A percentile compares a stretch with the other conserved stretches of the same genome.
phyloP scores from a whole-genome alignment of 1,140 invertebrate genomes.

The roundworm (Caenorhabditis elegans) region WBcel235 BX284604.4:10165501-10166000 shows the following conservation, averaged over 20 bases:
- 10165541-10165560: not conserved
- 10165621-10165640: not conserved
- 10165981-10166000: conserved; percentile 91
- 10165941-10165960: not conserved
- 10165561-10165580: not conserved
- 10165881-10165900: not conserved
- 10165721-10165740: not conserved
- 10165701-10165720: not conserved
- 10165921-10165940: not conserved
- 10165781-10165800: too few species aligned
- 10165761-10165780: not conserved
- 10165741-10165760: conserved; percentile 18
- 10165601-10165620: not conserved
- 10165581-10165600: not conserved
- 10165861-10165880: not conserved
- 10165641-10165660: not conserved
- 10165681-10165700: conserved; percentile 2
- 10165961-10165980: conserved; percentile 68
- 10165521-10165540: conserved; percentile 17
- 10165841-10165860: conserved; percentile 42
- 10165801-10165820: too few species aligned
- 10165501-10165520: not conserved
- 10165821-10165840: not conserved
- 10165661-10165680: conserved; percentile 16
- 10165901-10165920: not conserved